Conservation (phyloP, 1,140 invertebrate species). For the Formica selysi region DNA sequence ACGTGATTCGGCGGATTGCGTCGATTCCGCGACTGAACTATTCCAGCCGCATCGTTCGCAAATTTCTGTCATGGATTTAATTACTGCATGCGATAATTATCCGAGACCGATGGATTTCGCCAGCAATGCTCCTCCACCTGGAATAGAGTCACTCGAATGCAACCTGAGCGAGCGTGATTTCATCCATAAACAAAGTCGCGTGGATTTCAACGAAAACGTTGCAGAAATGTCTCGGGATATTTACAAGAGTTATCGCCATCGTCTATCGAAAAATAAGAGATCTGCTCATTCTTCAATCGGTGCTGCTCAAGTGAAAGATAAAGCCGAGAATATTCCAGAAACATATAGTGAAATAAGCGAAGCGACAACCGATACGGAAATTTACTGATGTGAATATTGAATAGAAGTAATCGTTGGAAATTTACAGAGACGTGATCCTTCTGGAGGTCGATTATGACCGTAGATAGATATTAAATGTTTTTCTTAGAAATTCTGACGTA, state of each 20-base stretch:
- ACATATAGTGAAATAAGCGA: neutral
- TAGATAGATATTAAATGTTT: neutral
- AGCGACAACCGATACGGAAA: conserved; percentile 5
- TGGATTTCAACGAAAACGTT: conserved; percentile 63
- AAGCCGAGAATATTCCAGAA: neutral
- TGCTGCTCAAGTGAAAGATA: neutral
- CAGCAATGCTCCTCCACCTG: neutral
- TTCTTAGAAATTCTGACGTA: neutral
- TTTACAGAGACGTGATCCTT: neutral
- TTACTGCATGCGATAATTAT: conserved; percentile 72
- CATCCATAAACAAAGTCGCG: conserved; percentile 63
- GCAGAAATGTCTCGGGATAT: conserved; percentile 66
- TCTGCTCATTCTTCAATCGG: neutral
- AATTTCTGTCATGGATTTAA: conserved; percentile 48
- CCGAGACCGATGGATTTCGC: conserved; percentile 78
- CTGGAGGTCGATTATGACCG: neutral
- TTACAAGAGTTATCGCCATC: conserved; percentile 74
- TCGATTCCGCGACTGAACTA: neutral
- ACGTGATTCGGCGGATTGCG: conserved; percentile 19
- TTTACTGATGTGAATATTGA: neutral
- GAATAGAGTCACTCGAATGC: conserved; percentile 65
- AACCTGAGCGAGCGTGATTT: conserved; percentile 62
- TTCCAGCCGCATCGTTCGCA: neutral
- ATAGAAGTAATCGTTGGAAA: neutral
- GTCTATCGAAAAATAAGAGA: neutral